Percentiles rank a stretch among this genome's conserved stretches.
These are phyloP conservation scores for Phoeniculus purpureus DNA, from an alignment of 2,797 vertebrate genomes.

Conservation along the genomic window DNA sequence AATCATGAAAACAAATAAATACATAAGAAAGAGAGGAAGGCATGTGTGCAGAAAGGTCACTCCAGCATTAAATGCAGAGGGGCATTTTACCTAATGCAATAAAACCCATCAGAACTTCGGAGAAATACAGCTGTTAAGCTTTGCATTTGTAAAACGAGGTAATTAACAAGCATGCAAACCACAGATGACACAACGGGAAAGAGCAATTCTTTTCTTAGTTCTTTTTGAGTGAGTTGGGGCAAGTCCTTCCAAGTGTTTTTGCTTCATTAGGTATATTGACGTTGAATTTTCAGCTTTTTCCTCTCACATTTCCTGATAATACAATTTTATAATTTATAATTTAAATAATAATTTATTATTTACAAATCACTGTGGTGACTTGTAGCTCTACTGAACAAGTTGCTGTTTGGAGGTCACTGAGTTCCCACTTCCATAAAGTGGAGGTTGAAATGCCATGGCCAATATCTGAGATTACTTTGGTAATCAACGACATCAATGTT, in stretches of 20 bases:
- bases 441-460: background rate
- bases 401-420: background rate
- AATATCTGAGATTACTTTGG: background rate
- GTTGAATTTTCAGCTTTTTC: constrained; percentile 25
- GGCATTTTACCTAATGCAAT: background rate
- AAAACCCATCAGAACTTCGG: background rate
- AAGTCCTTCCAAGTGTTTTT: constrained; percentile 12
- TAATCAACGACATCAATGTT: background rate
- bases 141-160: background rate
- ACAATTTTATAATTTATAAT: background rate
- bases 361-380: background rate
- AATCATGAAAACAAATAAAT: background rate
- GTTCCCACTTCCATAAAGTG: background rate
- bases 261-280: constrained; percentile 11
- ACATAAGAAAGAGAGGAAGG: background rate
- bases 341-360: background rate
- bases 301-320: background rate
- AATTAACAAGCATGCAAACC: background rate
- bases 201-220: constrained; percentile 10
- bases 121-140: background rate
- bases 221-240: background rate
- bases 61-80: background rate
- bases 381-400: background rate
- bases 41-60: background rate
- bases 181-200: background rate